Evolutionary conservation across 2,888 invertebrate genomes (phyloP).

Genomic region (Cephus nigrinus): DNA sequence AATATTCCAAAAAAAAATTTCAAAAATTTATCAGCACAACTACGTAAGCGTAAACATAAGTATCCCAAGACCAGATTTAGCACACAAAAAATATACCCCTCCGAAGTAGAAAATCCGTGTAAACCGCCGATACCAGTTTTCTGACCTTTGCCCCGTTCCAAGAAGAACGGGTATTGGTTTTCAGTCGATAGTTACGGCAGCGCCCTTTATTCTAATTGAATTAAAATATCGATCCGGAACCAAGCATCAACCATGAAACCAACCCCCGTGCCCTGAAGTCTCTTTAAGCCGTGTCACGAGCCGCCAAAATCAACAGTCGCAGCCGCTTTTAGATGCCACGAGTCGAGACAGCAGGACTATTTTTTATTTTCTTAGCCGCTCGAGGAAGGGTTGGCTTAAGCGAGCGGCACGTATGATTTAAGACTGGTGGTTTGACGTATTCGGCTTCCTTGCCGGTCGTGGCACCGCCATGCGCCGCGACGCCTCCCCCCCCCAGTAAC

Average conservation of each 20-base stretch:
- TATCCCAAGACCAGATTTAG: not conserved
- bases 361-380: slow-evolving; percentile 23
- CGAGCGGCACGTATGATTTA: slow-evolving; percentile 32
- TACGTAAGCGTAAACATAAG: too few species aligned
- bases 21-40: too few species aligned
- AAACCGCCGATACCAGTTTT: not conserved
- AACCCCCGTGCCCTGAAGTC: not conserved
- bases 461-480: not conserved
- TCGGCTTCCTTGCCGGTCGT: slow-evolving; percentile 17
- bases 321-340: slow-evolving; percentile 7
- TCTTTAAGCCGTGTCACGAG: not conserved
- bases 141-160: slow-evolving; percentile 15
- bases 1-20: too few species aligned
- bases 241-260: not conserved
- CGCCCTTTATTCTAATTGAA: slow-evolving; percentile 43
- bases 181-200: slow-evolving; percentile 14
- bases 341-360: not conserved
- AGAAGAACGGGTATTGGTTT: slow-evolving; percentile 9
- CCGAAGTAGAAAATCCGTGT: not conserved
- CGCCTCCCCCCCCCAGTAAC: not conserved
- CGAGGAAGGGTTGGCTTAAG: slow-evolving; percentile 25
- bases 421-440: slow-evolving; percentile 16
- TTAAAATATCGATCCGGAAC: slow-evolving; percentile 44
- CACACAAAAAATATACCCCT: not conserved
- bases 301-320: slow-evolving; percentile 8